phyloP scores from a whole-genome alignment of 1,140 invertebrate genomes.

The Lordiphosa mommai region DNA sequence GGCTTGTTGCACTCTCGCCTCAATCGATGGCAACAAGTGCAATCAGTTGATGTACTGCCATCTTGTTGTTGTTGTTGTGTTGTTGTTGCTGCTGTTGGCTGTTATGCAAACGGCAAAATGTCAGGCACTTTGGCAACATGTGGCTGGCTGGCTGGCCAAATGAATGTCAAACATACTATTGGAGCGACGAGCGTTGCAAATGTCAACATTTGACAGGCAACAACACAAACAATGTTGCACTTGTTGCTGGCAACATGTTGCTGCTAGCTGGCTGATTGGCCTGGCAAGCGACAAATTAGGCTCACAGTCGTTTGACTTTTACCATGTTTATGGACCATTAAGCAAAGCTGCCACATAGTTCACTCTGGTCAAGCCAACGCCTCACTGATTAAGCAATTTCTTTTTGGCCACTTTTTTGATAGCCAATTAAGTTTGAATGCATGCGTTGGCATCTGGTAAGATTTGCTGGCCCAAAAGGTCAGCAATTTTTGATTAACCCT shows the following conservation, averaged over 20 bases:
- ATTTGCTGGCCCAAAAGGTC: constrained; percentile 38
- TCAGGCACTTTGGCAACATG: constrained; percentile 71
- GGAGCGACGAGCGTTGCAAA: constrained; percentile 61
- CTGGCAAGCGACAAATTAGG: constrained; percentile 73
- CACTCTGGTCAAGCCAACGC: constrained; percentile 52
- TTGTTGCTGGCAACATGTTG: constrained; percentile 63
- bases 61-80: constrained; percentile 36
- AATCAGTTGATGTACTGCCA: constrained; percentile 67
- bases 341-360: constrained; percentile 34
- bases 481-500: constrained; percentile 72
- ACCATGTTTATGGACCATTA: constrained; percentile 70
- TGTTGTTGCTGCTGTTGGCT: constrained; percentile 26
- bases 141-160: constrained; percentile 51
- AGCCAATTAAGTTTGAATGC: constrained; percentile 66
- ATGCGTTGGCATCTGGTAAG: constrained; percentile 46
- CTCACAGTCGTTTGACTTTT: constrained; percentile 68
- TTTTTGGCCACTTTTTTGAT: constrained; percentile 46
- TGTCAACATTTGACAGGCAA: constrained; percentile 68
- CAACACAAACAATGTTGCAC: constrained; percentile 55
- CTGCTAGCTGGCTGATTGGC: constrained; percentile 51
- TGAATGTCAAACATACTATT: constrained; percentile 70
- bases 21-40: constrained; percentile 63
- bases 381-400: constrained; percentile 67
- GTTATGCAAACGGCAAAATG: constrained; percentile 73
- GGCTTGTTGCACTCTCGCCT: not conserved